phyloP scores from a whole-genome alignment of 2,113 vertebrate genomes.

The Brienomyrus longianalis region DNA sequence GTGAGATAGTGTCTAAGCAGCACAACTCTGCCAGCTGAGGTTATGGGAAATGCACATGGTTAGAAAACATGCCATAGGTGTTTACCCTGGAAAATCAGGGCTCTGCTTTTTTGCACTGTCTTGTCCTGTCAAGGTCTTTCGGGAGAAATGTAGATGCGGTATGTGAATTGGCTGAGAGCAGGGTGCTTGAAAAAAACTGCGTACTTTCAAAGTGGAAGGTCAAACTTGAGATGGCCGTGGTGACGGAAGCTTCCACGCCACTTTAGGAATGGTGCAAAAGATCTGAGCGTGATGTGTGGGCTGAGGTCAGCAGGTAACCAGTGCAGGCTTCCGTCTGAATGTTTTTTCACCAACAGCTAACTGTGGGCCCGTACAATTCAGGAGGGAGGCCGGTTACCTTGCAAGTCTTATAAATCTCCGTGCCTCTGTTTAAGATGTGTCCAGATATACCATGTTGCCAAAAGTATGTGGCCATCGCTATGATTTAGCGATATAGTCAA shows the following conservation, averaged over 20 bases:
- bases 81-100: background rate
- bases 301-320: background rate
- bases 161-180: background rate
- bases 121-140: background rate
- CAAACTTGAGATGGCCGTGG: background rate
- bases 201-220: background rate
- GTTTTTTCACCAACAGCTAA: background rate
- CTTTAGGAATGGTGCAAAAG: background rate
- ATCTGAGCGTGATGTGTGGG: background rate
- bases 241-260: background rate
- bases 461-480: background rate
- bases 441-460: background rate
- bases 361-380: background rate
- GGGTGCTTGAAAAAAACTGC: background rate
- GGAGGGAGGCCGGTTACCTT: background rate
- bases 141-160: background rate
- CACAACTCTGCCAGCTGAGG: background rate
- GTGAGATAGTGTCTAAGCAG: background rate
- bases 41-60: background rate
- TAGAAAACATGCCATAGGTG: background rate
- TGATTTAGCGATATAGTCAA: background rate
- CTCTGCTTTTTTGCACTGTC: background rate
- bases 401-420: background rate
- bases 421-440: background rate
- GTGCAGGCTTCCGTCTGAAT: background rate